Evolutionary conservation across 2,797 vertebrate genomes (phyloP).

Genomic region (Gallinago nigripennis): DNA sequence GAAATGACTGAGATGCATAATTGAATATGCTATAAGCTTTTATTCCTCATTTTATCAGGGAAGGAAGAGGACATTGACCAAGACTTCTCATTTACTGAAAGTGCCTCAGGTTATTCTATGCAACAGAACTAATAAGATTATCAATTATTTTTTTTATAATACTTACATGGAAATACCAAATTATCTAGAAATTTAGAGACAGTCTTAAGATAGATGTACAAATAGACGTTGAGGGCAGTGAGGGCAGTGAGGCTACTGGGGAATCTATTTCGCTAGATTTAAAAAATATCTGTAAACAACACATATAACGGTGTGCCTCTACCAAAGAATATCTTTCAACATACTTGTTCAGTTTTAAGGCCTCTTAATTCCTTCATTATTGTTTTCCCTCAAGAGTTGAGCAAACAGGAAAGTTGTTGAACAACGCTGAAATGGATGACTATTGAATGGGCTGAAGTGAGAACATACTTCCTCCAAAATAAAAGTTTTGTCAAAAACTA

Average conservation of each 20-base stretch:
- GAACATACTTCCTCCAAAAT: neutral
- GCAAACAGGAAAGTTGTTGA: neutral
- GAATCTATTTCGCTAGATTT: neutral
- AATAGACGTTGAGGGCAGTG: neutral
- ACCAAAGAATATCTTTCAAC: neutral
- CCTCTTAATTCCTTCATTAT: neutral
- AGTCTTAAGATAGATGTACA: neutral
- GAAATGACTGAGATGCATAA: neutral
- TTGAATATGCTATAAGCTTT: neutral
- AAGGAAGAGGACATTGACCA: neutral
- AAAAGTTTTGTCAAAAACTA: neutral
- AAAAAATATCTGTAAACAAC: neutral
- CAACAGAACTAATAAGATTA: neutral
- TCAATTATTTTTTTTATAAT: neutral
- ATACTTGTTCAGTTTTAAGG: neutral
- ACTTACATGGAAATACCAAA: neutral
- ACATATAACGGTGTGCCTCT: neutral
- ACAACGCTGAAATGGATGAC: neutral
- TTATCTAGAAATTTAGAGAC: neutral
- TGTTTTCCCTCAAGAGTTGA: neutral
- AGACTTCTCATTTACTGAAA: neutral
- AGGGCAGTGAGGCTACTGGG: neutral
- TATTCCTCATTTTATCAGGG: neutral
- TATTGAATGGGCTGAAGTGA: neutral
- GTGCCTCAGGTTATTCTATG: neutral